Conservation (phyloP, 2,797 vertebrate species). For the Microhierax caerulescens region DNA sequence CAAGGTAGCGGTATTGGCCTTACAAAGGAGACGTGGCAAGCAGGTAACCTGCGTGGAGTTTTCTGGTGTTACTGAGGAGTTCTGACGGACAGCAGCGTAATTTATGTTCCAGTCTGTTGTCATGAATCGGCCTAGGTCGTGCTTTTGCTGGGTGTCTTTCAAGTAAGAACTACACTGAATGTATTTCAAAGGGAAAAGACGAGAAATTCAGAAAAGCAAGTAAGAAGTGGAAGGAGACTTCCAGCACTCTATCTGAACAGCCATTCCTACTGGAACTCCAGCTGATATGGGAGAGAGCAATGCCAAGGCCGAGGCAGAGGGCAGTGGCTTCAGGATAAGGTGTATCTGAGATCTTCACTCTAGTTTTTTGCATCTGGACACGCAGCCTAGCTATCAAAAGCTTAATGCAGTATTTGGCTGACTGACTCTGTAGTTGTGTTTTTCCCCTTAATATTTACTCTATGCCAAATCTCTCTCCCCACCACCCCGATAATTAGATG, state of each 20-base stretch:
- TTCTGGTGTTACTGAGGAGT: neutral
- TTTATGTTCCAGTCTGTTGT: neutral
- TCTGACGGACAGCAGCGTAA: neutral
- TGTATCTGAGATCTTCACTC: neutral
- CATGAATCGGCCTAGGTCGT: neutral
- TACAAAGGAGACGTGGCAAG: neutral
- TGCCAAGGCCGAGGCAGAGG: neutral
- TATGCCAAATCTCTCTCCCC: neutral
- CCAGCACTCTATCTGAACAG: neutral
- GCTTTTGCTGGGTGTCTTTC: neutral
- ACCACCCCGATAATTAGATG: neutral
- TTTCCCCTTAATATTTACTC: neutral
- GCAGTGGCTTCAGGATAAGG: neutral
- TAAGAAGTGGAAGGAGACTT: neutral
- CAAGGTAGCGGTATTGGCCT: neutral
- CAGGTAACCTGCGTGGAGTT: neutral
- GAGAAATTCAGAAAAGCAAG: neutral
- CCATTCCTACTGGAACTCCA: neutral
- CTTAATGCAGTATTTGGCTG: neutral
- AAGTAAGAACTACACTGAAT: neutral
- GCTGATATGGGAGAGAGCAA: neutral
- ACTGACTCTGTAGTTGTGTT: neutral
- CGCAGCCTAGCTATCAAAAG: neutral
- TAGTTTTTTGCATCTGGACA: neutral
- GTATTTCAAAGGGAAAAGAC: neutral